Conservation (phyloP, 2,113 vertebrate species). For the Mus pahari region DNA sequence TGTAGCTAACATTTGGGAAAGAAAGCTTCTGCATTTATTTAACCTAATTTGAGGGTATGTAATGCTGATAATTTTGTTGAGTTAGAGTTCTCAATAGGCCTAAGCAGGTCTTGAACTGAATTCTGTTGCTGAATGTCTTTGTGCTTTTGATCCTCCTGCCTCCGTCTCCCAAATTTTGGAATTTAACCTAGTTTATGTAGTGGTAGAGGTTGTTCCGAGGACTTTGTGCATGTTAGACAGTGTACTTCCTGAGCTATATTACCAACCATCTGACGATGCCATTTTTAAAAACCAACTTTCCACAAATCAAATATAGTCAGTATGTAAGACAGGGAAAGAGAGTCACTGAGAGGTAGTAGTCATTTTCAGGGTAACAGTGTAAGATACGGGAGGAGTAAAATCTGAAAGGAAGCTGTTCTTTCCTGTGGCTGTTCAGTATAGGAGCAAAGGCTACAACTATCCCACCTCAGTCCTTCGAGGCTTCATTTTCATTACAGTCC, state of each 20-base stretch:
- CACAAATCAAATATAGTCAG: neutral
- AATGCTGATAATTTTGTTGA: slow-evolving; percentile 22
- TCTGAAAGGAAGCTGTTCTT: neutral
- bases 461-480: neutral
- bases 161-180: neutral
- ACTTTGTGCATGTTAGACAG: neutral
- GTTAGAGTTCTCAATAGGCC: neutral
- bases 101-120: neutral
- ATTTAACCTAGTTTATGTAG: neutral
- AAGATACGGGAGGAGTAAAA: neutral
- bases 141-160: neutral
- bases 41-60: neutral
- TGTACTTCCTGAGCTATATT: neutral
- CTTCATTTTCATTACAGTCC: neutral
- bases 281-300: neutral
- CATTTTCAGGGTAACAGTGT: neutral
- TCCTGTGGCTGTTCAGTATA: neutral
- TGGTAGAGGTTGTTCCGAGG: neutral
- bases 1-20: neutral
- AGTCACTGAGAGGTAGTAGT: neutral
- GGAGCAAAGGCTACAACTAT: neutral
- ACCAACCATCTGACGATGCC: neutral
- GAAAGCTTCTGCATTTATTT: neutral
- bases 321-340: neutral
- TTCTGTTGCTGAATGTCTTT: neutral